Conservation (phyloP, 2,113 vertebrate genomes). For the Zapus hudsonius region DNA sequence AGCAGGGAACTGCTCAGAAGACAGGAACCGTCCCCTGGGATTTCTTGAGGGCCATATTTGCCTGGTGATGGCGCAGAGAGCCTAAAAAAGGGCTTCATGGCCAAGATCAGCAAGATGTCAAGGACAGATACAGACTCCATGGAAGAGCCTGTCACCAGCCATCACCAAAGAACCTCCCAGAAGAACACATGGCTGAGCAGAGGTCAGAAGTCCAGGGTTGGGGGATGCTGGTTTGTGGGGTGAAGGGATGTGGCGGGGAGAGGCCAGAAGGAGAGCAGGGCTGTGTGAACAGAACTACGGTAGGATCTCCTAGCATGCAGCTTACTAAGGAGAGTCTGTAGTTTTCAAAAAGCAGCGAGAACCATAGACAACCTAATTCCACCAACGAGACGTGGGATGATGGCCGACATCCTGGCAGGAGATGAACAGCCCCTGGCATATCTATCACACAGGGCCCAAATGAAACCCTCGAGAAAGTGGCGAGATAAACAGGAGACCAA, state of each 20-base stretch:
- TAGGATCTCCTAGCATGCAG: too few relatives aligned
- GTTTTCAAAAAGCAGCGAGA: too few relatives aligned
- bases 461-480: too few relatives aligned
- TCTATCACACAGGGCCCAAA: too few relatives aligned
- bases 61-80: background rate
- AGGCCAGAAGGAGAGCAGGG: background rate
- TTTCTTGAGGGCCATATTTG: background rate
- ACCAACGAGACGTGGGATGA: too few relatives aligned
- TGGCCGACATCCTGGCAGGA: too few relatives aligned
- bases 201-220: background rate
- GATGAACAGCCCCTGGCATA: too few relatives aligned
- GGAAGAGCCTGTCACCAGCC: background rate
- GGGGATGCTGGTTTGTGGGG: too few relatives aligned
- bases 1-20: background rate
- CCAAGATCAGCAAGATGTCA: background rate
- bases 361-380: too few relatives aligned
- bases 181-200: background rate
- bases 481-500: too few relatives aligned
- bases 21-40: background rate
- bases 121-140: background rate
- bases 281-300: background rate
- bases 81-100: background rate
- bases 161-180: background rate
- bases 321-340: background rate
- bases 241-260: background rate